Evolutionary conservation across 2,888 invertebrate genomes (phyloP).

Genomic region (Bhutanitis thaidina): DNA sequence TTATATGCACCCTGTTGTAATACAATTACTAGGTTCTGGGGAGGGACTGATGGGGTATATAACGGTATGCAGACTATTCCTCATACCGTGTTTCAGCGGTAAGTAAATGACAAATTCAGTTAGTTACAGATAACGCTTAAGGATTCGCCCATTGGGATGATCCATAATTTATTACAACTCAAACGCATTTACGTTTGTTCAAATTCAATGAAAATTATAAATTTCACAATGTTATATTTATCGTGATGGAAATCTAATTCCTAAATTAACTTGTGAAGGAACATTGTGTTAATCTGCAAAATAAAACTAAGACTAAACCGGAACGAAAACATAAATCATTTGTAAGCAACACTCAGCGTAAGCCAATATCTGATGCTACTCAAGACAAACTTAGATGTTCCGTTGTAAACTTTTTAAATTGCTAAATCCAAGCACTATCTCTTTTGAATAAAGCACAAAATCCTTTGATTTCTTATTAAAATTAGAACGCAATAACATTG

Average conservation of each 20-base stretch:
- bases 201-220: too few species aligned
- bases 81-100: too few species aligned
- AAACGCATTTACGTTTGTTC: too few species aligned
- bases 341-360: conserved; percentile 47
- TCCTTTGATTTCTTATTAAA: conserved; percentile 6
- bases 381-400: conserved; percentile 31
- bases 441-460: conserved; percentile 30
- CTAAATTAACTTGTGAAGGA: conserved; percentile 12
- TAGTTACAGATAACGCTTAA: too few species aligned
- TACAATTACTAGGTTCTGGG: too few species aligned
- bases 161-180: too few species aligned
- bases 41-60: too few species aligned
- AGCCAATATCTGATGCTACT: conserved; percentile 50
- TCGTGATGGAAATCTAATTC: conserved; percentile 16
- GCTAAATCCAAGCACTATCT: conserved; percentile 12
- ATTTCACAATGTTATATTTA: too few species aligned
- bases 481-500: conserved; percentile 27
- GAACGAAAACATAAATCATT: conserved; percentile 61
- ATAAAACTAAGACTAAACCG: conserved; percentile 41
- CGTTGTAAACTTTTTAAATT: conserved; percentile 15
- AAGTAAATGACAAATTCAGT: too few species aligned
- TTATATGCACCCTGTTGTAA: too few species aligned
- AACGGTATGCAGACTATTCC: too few species aligned
- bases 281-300: conserved; percentile 23
- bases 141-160: too few species aligned